Percentiles rank a stretch among this genome's conserved stretches.
Conservation (phyloP, 2,797 vertebrate genomes). For the Clamator glandarius region DNA sequence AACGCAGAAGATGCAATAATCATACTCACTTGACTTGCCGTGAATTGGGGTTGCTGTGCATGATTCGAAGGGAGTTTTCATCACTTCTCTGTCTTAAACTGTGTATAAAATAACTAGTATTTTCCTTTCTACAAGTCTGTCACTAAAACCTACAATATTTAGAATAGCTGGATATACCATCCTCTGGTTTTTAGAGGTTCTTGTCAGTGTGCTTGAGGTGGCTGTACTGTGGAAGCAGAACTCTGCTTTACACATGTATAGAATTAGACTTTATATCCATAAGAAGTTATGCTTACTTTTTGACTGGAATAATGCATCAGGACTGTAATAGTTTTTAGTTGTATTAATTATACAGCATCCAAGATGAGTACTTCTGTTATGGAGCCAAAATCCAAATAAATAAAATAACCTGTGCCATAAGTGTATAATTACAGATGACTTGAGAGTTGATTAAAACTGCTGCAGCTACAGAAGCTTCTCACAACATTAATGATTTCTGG, state of each 20-base stretch:
- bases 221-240: background rate
- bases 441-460: slow-evolving; percentile 33
- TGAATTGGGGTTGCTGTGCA: background rate
- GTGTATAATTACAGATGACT: slow-evolving; percentile 31
- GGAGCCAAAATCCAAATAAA: slow-evolving; percentile 40
- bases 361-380: background rate
- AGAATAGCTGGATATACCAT: background rate
- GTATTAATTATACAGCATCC: background rate
- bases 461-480: slow-evolving; percentile 17
- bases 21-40: background rate
- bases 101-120: background rate
- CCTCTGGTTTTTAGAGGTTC: background rate
- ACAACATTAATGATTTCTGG: slow-evolving; percentile 44
- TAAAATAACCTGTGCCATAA: slow-evolving; percentile 21
- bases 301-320: background rate
- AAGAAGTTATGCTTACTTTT: background rate
- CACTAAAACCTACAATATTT: background rate
- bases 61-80: background rate
- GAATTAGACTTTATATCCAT: too few relatives aligned
- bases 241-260: too few relatives aligned
- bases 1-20: background rate
- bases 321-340: background rate
- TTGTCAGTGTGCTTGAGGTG: background rate
- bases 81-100: background rate
- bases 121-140: background rate